A percentile compares a stretch with the other conserved stretches of the same genome.
phyloP scores from a whole-genome alignment of 1,140 invertebrate genomes.

The Arctopsyche grandis region DNA sequence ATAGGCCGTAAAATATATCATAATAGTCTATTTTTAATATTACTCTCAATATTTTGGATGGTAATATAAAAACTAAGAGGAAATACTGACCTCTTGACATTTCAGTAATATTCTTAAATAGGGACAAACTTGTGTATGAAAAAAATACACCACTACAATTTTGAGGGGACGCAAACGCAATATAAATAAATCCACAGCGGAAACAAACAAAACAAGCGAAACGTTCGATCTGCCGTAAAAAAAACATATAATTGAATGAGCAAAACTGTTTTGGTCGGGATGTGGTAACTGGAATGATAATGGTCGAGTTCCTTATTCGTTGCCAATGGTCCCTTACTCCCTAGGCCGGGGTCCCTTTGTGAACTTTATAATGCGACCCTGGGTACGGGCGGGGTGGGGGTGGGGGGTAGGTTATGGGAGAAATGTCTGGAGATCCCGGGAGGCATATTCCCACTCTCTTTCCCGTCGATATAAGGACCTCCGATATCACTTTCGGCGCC shows the following conservation, averaged over 20 bases:
- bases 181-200: background rate
- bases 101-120: too few relatives aligned
- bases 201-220: background rate
- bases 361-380: constrained; percentile 36
- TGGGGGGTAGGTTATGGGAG: background rate
- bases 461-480: background rate
- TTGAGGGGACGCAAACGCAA: too few relatives aligned
- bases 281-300: constrained; percentile 17
- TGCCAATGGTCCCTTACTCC: too few relatives aligned
- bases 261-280: constrained; percentile 1
- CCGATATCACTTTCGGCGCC: constrained; percentile 35
- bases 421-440: background rate
- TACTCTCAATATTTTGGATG: too few relatives aligned
- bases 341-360: constrained; percentile 3
- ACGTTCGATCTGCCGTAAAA: background rate
- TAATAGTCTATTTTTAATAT: too few relatives aligned
- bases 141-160: too few relatives aligned
- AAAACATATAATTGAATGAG: constrained; percentile 31
- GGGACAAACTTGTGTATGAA: too few relatives aligned
- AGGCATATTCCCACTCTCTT: constrained; percentile 19
- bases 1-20: too few relatives aligned
- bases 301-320: constrained; percentile 18
- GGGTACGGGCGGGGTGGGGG: background rate
- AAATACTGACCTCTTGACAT: too few relatives aligned
- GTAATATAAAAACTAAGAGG: too few relatives aligned